A percentile compares a stretch with the other conserved stretches of the same genome.
Conservation (phyloP, 2,113 vertebrate genomes). For the Rattus rattus region DNA sequence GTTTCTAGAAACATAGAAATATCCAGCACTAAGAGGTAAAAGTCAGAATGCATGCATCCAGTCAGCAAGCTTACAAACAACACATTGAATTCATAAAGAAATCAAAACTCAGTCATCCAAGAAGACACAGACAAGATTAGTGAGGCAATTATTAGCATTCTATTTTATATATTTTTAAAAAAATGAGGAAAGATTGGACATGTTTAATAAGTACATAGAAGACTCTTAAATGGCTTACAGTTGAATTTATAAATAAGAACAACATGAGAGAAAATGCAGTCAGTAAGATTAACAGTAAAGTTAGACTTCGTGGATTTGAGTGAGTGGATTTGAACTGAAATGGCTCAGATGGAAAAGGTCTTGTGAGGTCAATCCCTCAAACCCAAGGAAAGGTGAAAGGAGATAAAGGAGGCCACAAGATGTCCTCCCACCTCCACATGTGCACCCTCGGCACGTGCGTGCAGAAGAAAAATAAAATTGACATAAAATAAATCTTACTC, state of each 20-base stretch:
- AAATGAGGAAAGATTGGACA: neutral
- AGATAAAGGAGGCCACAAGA: neutral
- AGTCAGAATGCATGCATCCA: neutral
- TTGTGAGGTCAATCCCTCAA: neutral
- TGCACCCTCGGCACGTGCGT: neutral
- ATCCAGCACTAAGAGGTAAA: neutral
- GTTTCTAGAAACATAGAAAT: neutral
- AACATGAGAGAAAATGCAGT: neutral
- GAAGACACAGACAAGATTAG: neutral
- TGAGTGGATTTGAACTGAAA: neutral
- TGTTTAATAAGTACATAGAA: neutral
- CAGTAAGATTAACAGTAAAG: conserved; percentile 9
- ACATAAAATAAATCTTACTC: neutral
- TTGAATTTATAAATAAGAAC: neutral
- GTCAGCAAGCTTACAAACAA: neutral
- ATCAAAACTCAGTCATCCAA: conserved; percentile 21
- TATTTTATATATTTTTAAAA: neutral
- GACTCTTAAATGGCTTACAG: neutral
- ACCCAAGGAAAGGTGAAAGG: neutral
- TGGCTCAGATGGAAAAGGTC: neutral
- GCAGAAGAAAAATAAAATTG: neutral
- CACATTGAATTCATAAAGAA: neutral
- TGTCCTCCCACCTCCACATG: neutral
- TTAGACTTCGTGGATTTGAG: neutral
- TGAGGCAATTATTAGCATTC: neutral